phyloP scores from a whole-genome alignment of 2,888 invertebrate genomes.

The Nesidiocoris tenuis region DNA sequence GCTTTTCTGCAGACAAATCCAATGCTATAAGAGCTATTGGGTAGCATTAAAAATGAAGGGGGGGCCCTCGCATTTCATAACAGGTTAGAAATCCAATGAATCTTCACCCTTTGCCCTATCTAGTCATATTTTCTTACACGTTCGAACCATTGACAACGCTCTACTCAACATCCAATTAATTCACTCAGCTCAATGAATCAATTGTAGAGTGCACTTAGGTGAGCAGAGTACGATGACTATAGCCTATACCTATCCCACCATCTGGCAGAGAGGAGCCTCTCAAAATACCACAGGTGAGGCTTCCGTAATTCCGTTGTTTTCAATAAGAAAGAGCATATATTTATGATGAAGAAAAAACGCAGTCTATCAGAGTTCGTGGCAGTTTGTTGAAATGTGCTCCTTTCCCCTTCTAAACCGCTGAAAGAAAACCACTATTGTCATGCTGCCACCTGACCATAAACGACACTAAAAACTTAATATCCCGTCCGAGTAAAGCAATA shows the following conservation, averaged over 20 bases:
- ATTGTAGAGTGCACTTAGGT: background rate
- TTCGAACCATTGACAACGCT: too few relatives aligned
- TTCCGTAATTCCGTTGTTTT: background rate
- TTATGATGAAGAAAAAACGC: too few relatives aligned
- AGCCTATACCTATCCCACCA: background rate
- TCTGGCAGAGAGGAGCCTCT: background rate
- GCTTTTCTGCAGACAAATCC: too few relatives aligned
- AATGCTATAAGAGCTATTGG: too few relatives aligned
- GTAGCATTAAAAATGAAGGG: too few relatives aligned
- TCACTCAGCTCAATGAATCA: background rate
- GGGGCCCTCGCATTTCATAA: too few relatives aligned
- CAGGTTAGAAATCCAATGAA: too few relatives aligned
- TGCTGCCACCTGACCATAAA: background rate
- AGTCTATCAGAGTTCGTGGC: too few relatives aligned
- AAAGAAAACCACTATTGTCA: background rate
- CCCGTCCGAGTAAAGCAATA: background rate
- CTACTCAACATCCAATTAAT: too few relatives aligned
- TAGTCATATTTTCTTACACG: too few relatives aligned
- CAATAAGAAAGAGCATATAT: background rate
- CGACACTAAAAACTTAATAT: background rate
- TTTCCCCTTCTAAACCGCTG: background rate
- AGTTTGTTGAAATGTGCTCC: too few relatives aligned
- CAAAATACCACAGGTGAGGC: background rate
- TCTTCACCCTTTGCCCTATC: too few relatives aligned
- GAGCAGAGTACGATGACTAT: background rate